Evolutionary conservation across 35 echinoderm and acorn worm genomes (phyloP).

Genomic region (Apostichopus parvimensis): DNA sequence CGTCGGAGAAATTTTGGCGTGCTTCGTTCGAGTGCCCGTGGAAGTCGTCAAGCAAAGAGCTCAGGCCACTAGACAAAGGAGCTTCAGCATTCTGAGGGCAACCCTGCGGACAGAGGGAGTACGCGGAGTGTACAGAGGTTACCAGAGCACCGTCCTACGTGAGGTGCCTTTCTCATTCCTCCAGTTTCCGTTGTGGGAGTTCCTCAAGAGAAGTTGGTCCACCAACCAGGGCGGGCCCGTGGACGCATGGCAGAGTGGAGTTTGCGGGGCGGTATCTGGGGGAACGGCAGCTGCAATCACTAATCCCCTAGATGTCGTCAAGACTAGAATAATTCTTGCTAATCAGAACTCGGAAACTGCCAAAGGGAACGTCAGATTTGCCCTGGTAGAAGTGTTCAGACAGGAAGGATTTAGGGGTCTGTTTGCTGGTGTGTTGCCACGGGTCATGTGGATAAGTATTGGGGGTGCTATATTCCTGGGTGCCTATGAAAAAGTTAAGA

Average conservation of each 20-base stretch:
- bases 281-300: constrained; percentile 78
- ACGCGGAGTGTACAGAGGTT: constrained; percentile 83
- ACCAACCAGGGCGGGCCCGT: constrained; percentile 61
- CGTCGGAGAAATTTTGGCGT: constrained; percentile 76
- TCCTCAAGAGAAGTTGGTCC: constrained; percentile 74
- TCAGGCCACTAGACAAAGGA: constrained; percentile 64
- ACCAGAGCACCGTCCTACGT: constrained; percentile 72
- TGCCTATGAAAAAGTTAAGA: constrained; percentile 86
- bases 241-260: constrained; percentile 77
- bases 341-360: constrained; percentile 56
- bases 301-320: constrained; percentile 89
- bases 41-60: constrained; percentile 95
- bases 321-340: constrained; percentile 94
- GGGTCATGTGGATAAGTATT: constrained; percentile 85
- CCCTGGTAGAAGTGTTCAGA: constrained; percentile 57
- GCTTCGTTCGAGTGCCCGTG: constrained; percentile 82
- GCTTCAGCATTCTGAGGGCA: constrained; percentile 49
- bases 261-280: constrained; percentile 84
- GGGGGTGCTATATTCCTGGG: constrained; percentile 95
- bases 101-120: constrained; percentile 74
- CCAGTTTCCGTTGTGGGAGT: constrained; percentile 95
- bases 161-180: constrained; percentile 96
- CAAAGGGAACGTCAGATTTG: constrained; percentile 53
- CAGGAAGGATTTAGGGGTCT: constrained; percentile 70
- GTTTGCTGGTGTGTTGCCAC: constrained; percentile 88